Conservation (phyloP, 2,113 vertebrate genomes). For the Spilogale gracilis region DNA sequence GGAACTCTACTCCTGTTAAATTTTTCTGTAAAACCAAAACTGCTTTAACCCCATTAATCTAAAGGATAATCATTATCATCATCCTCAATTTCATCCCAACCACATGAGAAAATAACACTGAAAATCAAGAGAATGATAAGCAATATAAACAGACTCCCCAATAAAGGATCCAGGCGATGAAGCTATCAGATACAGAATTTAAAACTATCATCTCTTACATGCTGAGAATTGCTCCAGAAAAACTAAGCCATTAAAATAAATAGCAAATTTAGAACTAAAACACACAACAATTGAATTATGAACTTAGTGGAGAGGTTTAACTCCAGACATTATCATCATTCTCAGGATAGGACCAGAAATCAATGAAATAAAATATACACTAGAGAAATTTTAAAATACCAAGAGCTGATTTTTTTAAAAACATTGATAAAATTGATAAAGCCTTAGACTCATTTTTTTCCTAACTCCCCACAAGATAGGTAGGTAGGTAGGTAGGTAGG, state of each 20-base stretch:
- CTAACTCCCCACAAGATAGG: background rate
- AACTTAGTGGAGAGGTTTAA: conserved; percentile 26
- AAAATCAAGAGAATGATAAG: conserved; percentile 1
- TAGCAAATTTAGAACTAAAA: conserved; percentile 27
- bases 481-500: background rate
- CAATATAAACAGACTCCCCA: background rate
- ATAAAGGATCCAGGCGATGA: background rate
- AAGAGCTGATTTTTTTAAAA: background rate
- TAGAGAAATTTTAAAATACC: background rate
- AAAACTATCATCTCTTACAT: background rate
- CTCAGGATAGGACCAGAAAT: background rate
- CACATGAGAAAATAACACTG: background rate
- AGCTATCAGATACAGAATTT: background rate
- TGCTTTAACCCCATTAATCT: background rate
- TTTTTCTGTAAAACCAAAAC: background rate
- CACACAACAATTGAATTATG: background rate
- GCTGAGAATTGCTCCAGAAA: background rate
- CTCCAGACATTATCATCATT: background rate
- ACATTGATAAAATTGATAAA: conserved; percentile 22
- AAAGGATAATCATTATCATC: background rate
- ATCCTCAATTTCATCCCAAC: background rate
- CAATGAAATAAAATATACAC: background rate
- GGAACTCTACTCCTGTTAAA: background rate
- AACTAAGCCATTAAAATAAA: background rate
- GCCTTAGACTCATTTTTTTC: background rate